Conservation (phyloP, 2,113 vertebrate species). For the Halcyon malimbica region DNA sequence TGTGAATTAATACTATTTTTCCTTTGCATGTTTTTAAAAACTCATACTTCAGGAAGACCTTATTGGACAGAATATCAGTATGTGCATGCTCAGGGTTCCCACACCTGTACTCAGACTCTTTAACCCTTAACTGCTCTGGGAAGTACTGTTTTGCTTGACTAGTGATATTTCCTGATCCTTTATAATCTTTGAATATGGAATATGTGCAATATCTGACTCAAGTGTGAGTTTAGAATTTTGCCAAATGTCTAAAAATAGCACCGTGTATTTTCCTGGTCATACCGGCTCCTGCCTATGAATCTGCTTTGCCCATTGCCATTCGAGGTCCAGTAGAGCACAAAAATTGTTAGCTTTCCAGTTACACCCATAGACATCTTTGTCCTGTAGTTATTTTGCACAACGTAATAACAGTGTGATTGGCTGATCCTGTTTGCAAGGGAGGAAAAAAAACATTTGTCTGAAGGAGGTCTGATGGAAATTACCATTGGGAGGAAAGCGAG, state of each 20-base stretch:
- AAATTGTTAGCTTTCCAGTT: neutral
- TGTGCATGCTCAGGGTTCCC: neutral
- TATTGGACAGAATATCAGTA: neutral
- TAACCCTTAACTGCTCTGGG: neutral
- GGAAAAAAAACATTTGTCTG: neutral
- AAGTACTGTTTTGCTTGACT: neutral
- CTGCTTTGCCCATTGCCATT: neutral
- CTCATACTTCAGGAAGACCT: neutral
- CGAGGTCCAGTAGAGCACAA: neutral
- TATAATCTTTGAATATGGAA: neutral
- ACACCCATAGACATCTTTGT: neutral
- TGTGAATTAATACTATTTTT: neutral
- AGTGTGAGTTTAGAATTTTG: neutral
- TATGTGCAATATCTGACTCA: neutral
- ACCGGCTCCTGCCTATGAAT: neutral
- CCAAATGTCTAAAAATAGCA: neutral
- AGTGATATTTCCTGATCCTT: neutral
- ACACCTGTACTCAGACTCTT: neutral
- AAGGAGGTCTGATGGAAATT: neutral
- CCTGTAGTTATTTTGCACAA: neutral
- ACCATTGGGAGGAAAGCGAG: neutral
- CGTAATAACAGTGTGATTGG: neutral
- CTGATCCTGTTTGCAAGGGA: neutral
- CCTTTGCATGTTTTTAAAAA: neutral
- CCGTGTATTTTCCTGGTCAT: neutral